These are phyloP conservation scores for Zelleria hepariella DNA, from an alignment of 2,888 invertebrate species.

Conservation along the genomic window DNA sequence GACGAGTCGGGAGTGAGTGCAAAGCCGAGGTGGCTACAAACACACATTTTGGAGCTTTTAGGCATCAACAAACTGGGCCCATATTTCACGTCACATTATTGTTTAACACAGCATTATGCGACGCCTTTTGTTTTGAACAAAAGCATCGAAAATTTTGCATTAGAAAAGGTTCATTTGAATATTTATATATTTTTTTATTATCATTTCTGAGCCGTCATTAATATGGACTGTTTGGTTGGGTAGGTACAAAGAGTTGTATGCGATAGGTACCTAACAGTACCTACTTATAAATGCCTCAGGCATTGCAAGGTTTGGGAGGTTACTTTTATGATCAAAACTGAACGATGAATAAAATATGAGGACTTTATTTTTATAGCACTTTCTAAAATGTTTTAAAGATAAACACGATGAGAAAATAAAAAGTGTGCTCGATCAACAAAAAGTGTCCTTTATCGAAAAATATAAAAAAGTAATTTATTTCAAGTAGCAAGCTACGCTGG, in stretches of 20 bases:
- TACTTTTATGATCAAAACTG: no score
- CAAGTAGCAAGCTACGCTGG: background rate
- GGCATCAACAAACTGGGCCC: background rate
- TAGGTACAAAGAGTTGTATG: no score
- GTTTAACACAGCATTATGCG: background rate
- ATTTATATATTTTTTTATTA: background rate
- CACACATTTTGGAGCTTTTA: background rate
- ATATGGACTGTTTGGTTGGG: no score
- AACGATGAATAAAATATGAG: no score
- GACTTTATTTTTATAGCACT: no score
- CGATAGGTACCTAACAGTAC: no score
- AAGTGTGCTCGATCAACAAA: background rate
- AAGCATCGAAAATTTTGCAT: background rate
- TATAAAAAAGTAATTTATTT: background rate
- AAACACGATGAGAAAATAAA: background rate
- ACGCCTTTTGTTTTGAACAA: background rate
- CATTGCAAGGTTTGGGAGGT: no score
- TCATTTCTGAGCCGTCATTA: no score
- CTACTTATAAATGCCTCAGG: no score
- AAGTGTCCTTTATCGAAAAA: background rate
- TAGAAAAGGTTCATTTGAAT: background rate
- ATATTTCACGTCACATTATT: background rate
- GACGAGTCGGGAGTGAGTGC: background rate
- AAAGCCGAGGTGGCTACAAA: background rate
- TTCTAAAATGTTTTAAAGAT: no score